These are phyloP conservation scores for Hydrozoanthus tunicans DNA, from an alignment of 64 coral and sea anemone genomes.

Conservation along the genomic window DNA sequence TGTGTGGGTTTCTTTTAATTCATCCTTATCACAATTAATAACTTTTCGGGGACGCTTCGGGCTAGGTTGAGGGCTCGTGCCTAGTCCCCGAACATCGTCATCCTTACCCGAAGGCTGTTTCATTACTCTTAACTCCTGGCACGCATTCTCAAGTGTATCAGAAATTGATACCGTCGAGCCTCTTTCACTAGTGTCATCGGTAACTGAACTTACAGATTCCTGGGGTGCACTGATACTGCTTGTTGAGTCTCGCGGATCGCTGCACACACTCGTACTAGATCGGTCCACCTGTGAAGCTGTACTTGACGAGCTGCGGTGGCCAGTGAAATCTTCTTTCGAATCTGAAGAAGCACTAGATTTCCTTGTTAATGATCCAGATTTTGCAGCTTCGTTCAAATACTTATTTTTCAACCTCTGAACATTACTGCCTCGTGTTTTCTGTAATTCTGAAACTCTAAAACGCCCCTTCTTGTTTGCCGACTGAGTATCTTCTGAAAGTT, in stretches of 20 bases:
- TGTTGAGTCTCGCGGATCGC: constrained; percentile 8
- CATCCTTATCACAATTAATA: neutral
- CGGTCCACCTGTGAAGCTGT: constrained; percentile 31
- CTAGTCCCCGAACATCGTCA: neutral
- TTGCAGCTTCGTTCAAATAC: constrained; percentile 49
- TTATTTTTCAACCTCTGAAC: constrained; percentile 47
- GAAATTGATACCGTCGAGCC: neutral
- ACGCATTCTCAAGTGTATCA: constrained; percentile 17
- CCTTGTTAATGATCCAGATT: neutral
- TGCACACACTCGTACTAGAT: neutral
- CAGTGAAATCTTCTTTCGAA: constrained; percentile 10
- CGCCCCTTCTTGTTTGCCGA: constrained; percentile 22
- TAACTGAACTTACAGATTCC: neutral
- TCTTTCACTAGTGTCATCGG: constrained; percentile 16
- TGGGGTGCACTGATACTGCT: neutral
- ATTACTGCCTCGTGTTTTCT: constrained; percentile 44
- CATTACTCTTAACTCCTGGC: constrained; percentile 17
- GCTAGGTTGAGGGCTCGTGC: constrained; percentile 5
- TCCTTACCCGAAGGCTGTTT: neutral
- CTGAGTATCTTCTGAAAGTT: constrained; percentile 41
- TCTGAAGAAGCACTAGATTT: constrained; percentile 9
- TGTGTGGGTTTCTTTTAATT: neutral
- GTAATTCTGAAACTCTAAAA: constrained; percentile 54
- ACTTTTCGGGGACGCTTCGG: constrained; percentile 23
- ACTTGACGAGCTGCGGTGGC: neutral